These are phyloP conservation scores for Calliphora vicina DNA, from an alignment of 1,140 invertebrate species.

Conservation along the genomic window DNA sequence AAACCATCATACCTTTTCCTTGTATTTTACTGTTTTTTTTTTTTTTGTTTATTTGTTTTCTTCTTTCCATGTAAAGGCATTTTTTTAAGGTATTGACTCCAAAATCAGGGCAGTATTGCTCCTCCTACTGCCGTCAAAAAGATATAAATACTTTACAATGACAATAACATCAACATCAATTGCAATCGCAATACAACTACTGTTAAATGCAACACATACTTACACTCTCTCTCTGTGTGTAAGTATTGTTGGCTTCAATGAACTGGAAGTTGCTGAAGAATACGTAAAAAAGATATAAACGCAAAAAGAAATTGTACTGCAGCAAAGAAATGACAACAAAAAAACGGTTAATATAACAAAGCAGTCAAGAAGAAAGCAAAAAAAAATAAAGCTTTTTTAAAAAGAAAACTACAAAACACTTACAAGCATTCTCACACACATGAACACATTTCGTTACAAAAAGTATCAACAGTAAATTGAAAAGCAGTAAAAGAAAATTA, in stretches of 20 bases:
- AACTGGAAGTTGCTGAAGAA: conserved; percentile 1
- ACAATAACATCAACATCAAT: not conserved
- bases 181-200: not conserved
- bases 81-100: too few species aligned
- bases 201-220: not conserved
- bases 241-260: not conserved
- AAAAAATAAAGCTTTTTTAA: not conserved
- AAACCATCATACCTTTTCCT: too few species aligned
- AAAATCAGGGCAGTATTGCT: too few species aligned
- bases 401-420: not conserved
- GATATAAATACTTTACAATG: not conserved
- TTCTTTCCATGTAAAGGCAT: not conserved
- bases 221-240: too few species aligned
- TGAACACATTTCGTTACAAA: not conserved
- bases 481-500: not conserved
- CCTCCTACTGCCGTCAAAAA: not conserved
- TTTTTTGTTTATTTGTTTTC: not conserved
- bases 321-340: not conserved
- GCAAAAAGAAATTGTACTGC: too few species aligned
- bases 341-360: conserved; percentile 12
- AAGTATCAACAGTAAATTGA: not conserved
- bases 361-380: not conserved
- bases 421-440: not conserved
- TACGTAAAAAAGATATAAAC: not conserved
- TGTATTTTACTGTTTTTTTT: too few species aligned